Base-by-base conservation (phyloP, 1,140 invertebrate genomes). In the Drosophila sucinea region DNA sequence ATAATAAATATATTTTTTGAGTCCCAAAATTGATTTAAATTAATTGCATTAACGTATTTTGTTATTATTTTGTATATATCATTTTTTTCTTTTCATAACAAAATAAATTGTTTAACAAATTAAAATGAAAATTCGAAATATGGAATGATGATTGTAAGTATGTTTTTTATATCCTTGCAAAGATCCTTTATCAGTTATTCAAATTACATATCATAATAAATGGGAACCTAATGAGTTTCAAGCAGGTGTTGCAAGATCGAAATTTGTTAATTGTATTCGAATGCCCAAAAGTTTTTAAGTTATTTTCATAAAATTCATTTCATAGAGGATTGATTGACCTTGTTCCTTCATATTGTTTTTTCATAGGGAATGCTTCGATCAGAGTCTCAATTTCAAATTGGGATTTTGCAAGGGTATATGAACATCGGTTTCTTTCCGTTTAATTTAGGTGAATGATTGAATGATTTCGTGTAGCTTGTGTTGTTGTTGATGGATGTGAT, bases 1-100 rank as follows among this genome's bases (percentile, higher is more conserved):
- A 77, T 65, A 71, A 70, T 63, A 44, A 51, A 47, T 76, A 55
- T 60, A 68, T 57, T 62, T 80, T 74, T 78, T 82, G 79, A 86
- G 82, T 82, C 82, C 82, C 82, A 54, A 79, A 86, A 86, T 86
- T 86, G 78, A 86, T 86, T 86, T 86, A 86, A 85, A 86, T 70
- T 86, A 82, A 81, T 82, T 81, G 70, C 69, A 73, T 74, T 17
- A 81, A 81, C 73, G 70, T 78, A 82, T 23, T 58, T 64, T 33
- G 55, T 63, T 56, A 56, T 51, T 38, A 60, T 47, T 67, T 47
- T 55, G 7, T 44, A 60, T 38, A 25, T 40, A 40, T 38, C 35
- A 47, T 61, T 60, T 63, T 23, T 35, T 78, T 72, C 61, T n/a
- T 67, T 41, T 44, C 66, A 78, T 51, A 78, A 78, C 65, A 76